Base-by-base conservation (phyloP, 2,113 vertebrate genomes). In the Petroica traversi region DNA sequence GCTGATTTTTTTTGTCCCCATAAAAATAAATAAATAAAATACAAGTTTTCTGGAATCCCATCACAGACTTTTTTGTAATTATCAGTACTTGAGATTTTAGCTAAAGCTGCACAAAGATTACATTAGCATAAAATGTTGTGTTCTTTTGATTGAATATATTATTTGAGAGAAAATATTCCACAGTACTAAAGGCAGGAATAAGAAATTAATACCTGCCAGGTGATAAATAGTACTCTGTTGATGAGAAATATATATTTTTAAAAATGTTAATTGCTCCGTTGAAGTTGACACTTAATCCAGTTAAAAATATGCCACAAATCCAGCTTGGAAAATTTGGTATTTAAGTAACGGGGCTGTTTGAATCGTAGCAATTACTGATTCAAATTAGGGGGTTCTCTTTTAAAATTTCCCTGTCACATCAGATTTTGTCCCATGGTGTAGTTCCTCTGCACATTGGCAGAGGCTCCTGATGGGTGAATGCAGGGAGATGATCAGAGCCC, bases 131-230 rank as follows among this genome's bases (percentile, higher is more conserved):
- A 98, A 97, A 92, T 97, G 82, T 96, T 97, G 92, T 97, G 94
- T 97, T 98, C 87, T 97, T 97, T 95, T 96, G 97, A 97, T 97
- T 98, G 96, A 98, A 97, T 97, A 96, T 95, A 97, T 97, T 98
- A 97, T 97, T 96, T 97, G 88, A 79, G 91, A 82, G 77, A 94
- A 97, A 97, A 97, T 96, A 97, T 97, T 97, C 97, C 49, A 62
- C 59, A 88, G 71, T 94, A 92, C 73, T 96, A 96, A 96, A 89
- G 93, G 93, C 86, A 90, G 46, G 69, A 93, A 95, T 97, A 97
- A 95, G 85, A 98, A 98, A 98, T 98, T 98, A 98, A 97, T 98
- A 98, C 97, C 97, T 98, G 95, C 92, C 98, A 98, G 97, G 96
- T 98, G 95, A 98, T 96, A 98, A 97, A 98, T 69, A 98, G 87